Evolutionary conservation across 92 coral and sea anemone genomes (phyloP).

Genomic region (Heliopora coerulea): DNA sequence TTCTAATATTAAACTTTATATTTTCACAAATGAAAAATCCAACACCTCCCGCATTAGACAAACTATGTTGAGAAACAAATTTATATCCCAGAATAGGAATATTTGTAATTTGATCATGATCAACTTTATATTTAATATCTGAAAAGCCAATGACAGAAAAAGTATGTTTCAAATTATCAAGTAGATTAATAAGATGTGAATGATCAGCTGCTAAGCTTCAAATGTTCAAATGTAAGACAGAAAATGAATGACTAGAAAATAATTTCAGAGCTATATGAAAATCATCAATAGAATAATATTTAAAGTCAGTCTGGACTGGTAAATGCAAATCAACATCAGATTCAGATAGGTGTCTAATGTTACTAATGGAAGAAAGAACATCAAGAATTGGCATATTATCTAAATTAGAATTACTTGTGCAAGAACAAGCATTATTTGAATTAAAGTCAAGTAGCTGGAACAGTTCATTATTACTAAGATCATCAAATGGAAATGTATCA

Average conservation of each 20-base stretch:
- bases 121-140: conserved; percentile 7
- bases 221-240: conserved; percentile 19
- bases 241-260: conserved; percentile 1
- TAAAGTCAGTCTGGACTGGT: conserved; percentile 52
- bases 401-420: not conserved
- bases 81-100: not conserved
- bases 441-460: not conserved
- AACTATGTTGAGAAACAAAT: not conserved
- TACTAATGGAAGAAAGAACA: conserved; percentile 44
- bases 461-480: not conserved
- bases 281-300: conserved; percentile 56
- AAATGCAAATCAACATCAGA: conserved; percentile 53
- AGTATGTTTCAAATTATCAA: not conserved
- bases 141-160: conserved; percentile 10
- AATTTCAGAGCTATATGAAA: conserved; percentile 40
- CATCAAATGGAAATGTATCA: conserved; percentile 3
- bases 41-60: not conserved
- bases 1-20: not conserved
- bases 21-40: not conserved
- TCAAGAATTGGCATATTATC: conserved; percentile 10
- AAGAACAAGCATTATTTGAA: not conserved
- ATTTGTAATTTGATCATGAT: not conserved
- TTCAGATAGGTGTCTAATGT: conserved; percentile 50
- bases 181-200: not conserved
- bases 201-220: conserved; percentile 14